Base-by-base conservation (phyloP, 2,113 vertebrate genomes). In the Gopherus evgoodei region DNA sequence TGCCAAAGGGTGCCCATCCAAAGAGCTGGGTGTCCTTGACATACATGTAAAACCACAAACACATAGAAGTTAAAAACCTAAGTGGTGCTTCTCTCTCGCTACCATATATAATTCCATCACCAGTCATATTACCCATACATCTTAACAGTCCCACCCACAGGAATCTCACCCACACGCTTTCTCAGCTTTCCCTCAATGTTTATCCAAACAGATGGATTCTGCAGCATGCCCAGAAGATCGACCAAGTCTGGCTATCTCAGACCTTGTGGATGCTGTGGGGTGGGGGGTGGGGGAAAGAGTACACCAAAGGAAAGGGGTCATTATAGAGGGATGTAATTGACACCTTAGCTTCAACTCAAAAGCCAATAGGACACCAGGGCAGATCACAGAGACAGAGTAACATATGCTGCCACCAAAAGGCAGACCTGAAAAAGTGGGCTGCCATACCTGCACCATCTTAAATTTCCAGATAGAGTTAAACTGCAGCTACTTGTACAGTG, bases 361-460 rank as follows among this genome's bases (percentile, higher is more conserved):
- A 87, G 4, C 5, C 53, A 91, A 42, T 2, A 83, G 24, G 86
- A 57, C 0, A 0, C 24, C 8, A 25, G 1, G 49, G 52, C 1
- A 3, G 5, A 62, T 76, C 47, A 83, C 8, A 22, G 42, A 31
- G 87, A 94, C 93, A n/a, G 0, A 0, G 6, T n/a, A 94, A 69
- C 17, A 84, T 81, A 85, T 87, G 80, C 91, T 96, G 86, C 90
- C 95, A 97, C 91, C 92, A 86, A 93, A 94, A 96, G 84, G 84
- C 3, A 89, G 21, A 86, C 9, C 56, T 86, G 44, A 83, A 90
- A 49, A 89, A 1, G 0, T 52, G 79, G 6, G 6, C 50, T 89
- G 16, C 1, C 79, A 76, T 27, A 25, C 24, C 24, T 27, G 3
- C 2, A 44, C 24, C 38, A 76, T 11, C 38, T 1, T 17, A 83